Evolutionary conservation across 30 jellyfish, hydroid and myxozoan species (phyloP), one percentile per base, ranked within the genome.

Genomic region (Pseudorhiza aurosa): DNA sequence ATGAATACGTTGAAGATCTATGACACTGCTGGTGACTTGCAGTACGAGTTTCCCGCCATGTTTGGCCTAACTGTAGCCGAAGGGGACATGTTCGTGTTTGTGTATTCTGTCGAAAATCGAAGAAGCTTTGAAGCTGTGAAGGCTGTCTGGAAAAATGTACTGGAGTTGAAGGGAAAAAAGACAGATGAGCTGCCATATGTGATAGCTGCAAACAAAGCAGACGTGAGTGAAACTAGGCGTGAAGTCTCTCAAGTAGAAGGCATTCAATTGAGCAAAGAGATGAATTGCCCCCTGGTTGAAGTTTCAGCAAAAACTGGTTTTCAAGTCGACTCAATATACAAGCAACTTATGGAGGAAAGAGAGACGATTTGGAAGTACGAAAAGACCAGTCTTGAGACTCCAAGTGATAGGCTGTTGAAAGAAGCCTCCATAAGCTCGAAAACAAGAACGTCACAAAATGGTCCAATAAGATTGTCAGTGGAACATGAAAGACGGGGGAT

Each of bases 11-110:
- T 85, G 33, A 73, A 74, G 83, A 65, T 85, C 30, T 45, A 68
- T 84, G 96, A 85, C 71, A 75, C 90, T 8, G 88, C 84, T 22
- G 96, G 96, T 1, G 83, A 72, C 18, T 30, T 85, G 76, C 89
- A 75, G 68, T 74, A 46, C 50, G 96, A 85, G 44, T 85, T 85
- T 42, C 89, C 89, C 64, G 90, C 96, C 65, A 85, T 85, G 96
- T 85, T 74, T 53, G 56, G 68, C 24, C 42, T 69, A 31, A 85
- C 90, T 0, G 77, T 75, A 5, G 75, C 78, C 12, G 90, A 85
- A 25, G 96, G 85, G 0, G 96, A 85, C 51, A 67, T 74, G 82
- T 85, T 85, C 51, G 59, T 75, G 4, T 55, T 85, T 65, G 87
- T 85, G 4, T 85, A 85, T 44, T 74, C 90, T 7, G 87, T 85